phyloP scores from a whole-genome alignment of 2,888 invertebrate species.

The Eueremaeus valkanovi region DNA sequence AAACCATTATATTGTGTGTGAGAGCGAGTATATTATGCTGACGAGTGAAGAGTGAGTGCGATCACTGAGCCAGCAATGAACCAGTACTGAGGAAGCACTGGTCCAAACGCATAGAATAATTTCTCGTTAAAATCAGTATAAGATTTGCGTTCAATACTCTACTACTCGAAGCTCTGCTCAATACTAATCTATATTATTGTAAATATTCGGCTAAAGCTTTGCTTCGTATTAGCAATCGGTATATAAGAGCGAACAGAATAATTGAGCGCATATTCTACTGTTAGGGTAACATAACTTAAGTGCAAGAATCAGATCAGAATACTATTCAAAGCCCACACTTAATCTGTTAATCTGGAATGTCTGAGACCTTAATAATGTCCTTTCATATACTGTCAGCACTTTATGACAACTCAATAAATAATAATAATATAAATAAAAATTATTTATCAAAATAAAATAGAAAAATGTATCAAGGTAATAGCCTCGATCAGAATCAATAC shows the following conservation, averaged over 20 bases:
- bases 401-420: too few relatives aligned
- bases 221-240: not conserved
- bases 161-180: not conserved
- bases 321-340: not conserved
- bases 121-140: slow-evolving; percentile 1
- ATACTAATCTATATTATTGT: slow-evolving; percentile 8
- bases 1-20: slow-evolving; percentile 16
- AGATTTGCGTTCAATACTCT: not conserved
- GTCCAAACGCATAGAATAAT: not conserved
- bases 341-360: not conserved
- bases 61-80: not conserved
- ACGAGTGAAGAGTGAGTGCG: not conserved
- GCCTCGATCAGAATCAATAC: not conserved
- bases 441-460: not conserved
- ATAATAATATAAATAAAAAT: too few relatives aligned
- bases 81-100: too few relatives aligned
- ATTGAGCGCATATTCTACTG: not conserved
- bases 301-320: slow-evolving; percentile 29
- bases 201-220: not conserved
- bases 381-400: too few relatives aligned
- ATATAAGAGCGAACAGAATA: not conserved
- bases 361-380: not conserved
- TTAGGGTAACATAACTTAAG: slow-evolving; percentile 17
- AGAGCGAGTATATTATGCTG: too few relatives aligned
- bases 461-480: too few relatives aligned